Evolutionary conservation across 2,113 vertebrate genomes (phyloP).

Genomic region (Tursiops truncatus): DNA sequence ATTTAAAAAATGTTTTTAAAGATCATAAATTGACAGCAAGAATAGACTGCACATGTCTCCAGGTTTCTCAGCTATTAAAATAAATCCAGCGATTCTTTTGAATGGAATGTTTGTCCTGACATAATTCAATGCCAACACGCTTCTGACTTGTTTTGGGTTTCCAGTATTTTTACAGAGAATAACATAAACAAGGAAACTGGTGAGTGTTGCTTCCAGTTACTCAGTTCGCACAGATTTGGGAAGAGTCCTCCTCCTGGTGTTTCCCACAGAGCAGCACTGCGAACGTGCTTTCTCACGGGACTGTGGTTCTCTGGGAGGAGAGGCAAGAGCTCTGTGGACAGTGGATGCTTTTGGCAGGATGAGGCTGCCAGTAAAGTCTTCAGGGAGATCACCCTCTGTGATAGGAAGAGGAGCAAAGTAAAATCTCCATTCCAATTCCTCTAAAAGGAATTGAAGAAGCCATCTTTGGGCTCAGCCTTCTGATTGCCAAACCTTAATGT

Average conservation of each 20-base stretch:
- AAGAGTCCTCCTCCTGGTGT: slow-evolving; percentile 77
- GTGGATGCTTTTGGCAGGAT: slow-evolving; percentile 74
- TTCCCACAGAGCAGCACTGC: slow-evolving; percentile 84
- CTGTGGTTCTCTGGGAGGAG: slow-evolving; percentile 78
- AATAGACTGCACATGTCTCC: slow-evolving; percentile 77
- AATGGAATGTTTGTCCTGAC: slow-evolving; percentile 67
- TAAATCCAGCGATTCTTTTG: slow-evolving; percentile 66
- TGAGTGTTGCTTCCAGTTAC: slow-evolving; percentile 79
- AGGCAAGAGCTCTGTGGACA: slow-evolving; percentile 68
- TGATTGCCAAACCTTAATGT: slow-evolving; percentile 61
- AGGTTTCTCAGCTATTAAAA: slow-evolving; percentile 80
- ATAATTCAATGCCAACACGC: slow-evolving; percentile 78
- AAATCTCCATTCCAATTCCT: slow-evolving; percentile 72
- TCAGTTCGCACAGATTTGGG: slow-evolving; percentile 79
- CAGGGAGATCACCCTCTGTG: slow-evolving; percentile 80
- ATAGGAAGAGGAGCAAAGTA: slow-evolving; percentile 80
- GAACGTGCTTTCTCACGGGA: slow-evolving; percentile 85
- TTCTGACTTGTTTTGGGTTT: slow-evolving; percentile 65
- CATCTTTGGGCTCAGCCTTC: slow-evolving; percentile 43
- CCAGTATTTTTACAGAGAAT: slow-evolving; percentile 80
- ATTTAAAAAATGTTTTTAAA: slow-evolving; percentile 85
- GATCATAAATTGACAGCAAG: slow-evolving; percentile 85
- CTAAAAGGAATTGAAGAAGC: slow-evolving; percentile 80
- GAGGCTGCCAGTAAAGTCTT: slow-evolving; percentile 82
- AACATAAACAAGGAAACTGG: slow-evolving; percentile 81